Conservation (phyloP, 2,888 invertebrate species). For the Ariolimax columbianus region DNA sequence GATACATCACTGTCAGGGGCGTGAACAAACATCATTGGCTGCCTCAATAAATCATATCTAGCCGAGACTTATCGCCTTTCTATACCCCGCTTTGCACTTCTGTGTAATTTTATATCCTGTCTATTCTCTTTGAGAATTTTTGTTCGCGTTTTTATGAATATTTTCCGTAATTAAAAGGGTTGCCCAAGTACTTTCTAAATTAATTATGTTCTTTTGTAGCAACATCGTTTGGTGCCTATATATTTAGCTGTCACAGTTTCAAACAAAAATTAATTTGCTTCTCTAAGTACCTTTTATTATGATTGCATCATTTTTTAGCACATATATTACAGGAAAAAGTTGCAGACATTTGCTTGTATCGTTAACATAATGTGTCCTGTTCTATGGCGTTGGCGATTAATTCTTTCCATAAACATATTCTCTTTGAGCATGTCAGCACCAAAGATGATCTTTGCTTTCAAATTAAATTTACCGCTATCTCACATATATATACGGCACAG, state of each 20-base stretch:
- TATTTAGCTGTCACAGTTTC: background rate
- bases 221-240: background rate
- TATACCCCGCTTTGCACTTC: conserved; percentile 1
- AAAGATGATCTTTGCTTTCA: too few relatives aligned
- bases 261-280: too few relatives aligned
- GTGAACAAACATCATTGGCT: background rate
- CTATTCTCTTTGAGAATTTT: background rate
- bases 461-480: too few relatives aligned
- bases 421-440: too few relatives aligned
- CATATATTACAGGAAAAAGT: too few relatives aligned
- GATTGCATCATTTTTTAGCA: too few relatives aligned
- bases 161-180: conserved; percentile 1
- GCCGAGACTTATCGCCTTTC: background rate
- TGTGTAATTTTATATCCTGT: conserved; percentile 9
- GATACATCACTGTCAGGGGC: background rate
- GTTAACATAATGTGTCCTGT: too few relatives aligned
- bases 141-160: background rate
- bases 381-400: too few relatives aligned
- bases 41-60: conserved; percentile 8
- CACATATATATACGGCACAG: too few relatives aligned
- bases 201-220: background rate
- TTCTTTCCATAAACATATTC: too few relatives aligned
- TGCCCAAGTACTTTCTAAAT: background rate
- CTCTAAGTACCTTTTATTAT: too few relatives aligned
- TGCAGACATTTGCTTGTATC: too few relatives aligned